These are phyloP conservation scores for Phalacrocorax pelagicus DNA, from an alignment of 2,113 vertebrate genomes.

Conservation along the genomic window DNA sequence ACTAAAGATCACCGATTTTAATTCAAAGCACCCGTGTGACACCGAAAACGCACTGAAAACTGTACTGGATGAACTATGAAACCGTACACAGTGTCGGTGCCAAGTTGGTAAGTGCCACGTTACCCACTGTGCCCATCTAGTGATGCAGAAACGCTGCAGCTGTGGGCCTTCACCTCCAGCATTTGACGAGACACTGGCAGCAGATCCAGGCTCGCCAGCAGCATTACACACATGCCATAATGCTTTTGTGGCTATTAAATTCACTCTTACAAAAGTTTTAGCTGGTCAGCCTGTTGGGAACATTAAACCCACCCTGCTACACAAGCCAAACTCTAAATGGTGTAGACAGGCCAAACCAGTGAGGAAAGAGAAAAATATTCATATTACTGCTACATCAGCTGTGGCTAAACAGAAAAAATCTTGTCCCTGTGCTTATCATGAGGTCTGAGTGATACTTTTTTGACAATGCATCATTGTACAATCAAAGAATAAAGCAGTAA, in stretches of 20 bases:
- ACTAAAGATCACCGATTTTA: neutral
- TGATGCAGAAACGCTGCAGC: neutral
- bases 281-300: neutral
- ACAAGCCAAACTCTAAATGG: neutral
- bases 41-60: neutral
- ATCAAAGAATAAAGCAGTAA: neutral
- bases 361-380: neutral
- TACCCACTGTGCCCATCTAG: neutral
- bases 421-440: neutral
- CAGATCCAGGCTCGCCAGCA: neutral
- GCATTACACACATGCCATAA: neutral
- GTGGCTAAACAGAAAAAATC: neutral
- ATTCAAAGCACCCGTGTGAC: fast-evolving
- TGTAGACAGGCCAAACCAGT: neutral
- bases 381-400: neutral
- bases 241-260: neutral
- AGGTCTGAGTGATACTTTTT: neutral
- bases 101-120: neutral
- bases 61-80: neutral
- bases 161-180: neutral
- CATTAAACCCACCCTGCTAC: neutral
- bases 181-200: fast-evolving
- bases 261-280: neutral
- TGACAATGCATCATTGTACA: neutral
- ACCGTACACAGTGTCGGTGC: neutral